phyloP scores from a whole-genome alignment of 1,140 invertebrate genomes.

The Colletes latitarsis region DNA sequence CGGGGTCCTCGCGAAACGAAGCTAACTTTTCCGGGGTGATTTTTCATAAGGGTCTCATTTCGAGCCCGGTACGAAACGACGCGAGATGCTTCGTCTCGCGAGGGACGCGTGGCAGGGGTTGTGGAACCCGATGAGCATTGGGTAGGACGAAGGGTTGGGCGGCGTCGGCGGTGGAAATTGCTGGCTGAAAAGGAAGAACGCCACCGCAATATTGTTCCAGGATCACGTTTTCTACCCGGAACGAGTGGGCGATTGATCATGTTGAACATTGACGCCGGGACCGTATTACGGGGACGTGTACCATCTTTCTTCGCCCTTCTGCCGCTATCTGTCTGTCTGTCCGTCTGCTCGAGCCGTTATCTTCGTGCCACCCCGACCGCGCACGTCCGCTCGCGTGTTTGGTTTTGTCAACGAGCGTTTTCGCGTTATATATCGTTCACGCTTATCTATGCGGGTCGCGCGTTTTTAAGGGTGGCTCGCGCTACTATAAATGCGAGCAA shows the following conservation, averaged over 20 bases:
- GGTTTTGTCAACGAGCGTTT: conserved; percentile 43
- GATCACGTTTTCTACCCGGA: conserved; percentile 63
- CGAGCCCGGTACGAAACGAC: not conserved
- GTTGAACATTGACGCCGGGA: conserved; percentile 57
- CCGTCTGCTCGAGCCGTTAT: conserved; percentile 23
- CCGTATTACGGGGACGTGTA: conserved; percentile 54
- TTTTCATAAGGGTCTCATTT: conserved; percentile 65
- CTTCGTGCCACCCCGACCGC: conserved; percentile 19
- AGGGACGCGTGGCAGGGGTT: not conserved
- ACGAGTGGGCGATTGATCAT: conserved; percentile 63
- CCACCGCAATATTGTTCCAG: conserved; percentile 61
- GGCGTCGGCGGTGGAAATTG: conserved; percentile 37
- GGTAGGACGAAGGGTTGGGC: not conserved
- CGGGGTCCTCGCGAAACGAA: conserved; percentile 1
- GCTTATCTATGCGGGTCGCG: conserved; percentile 38
- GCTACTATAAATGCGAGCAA: not conserved
- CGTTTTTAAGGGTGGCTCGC: not conserved
- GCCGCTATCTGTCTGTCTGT: conserved; percentile 42
- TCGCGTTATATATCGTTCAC: conserved; percentile 31
- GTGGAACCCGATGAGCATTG: conserved; percentile 8
- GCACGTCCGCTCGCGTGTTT: conserved; percentile 27
- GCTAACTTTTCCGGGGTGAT: conserved; percentile 36
- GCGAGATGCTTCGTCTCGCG: not conserved
- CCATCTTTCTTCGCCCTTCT: conserved; percentile 56
- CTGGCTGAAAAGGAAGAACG: conserved; percentile 47